Conservation (phyloP, 2,113 vertebrate genomes). For the Danionella cerebrum region DNA sequence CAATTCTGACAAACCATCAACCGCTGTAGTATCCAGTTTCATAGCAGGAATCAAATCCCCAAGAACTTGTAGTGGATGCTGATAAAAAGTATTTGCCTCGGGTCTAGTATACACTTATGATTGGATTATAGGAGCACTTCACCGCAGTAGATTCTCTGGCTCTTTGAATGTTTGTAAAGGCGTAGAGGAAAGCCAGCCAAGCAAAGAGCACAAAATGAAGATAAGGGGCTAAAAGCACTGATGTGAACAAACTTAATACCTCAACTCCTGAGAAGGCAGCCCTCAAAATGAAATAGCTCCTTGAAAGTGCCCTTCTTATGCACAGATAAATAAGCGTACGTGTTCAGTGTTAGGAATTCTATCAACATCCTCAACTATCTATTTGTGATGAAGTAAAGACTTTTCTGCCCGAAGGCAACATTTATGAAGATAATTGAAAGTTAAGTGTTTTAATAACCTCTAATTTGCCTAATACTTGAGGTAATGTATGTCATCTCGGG, state of each 20-base stretch:
- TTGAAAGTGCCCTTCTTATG: conserved; percentile 2
- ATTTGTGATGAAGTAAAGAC: too few species aligned
- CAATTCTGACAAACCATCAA: not conserved
- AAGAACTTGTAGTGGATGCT: not conserved
- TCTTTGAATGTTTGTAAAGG: conserved; percentile 19
- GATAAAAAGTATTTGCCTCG: conserved; percentile 19
- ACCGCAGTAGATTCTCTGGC: not conserved
- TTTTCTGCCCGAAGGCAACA: conserved; percentile 3
- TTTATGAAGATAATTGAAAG: conserved; percentile 26
- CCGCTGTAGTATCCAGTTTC: not conserved
- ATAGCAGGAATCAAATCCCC: not conserved
- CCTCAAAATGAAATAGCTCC: conserved; percentile 1
- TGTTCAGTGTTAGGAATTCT: too few species aligned
- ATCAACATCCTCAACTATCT: not conserved
- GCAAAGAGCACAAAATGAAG: conserved; percentile 7
- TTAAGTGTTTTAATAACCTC: conserved; percentile 26
- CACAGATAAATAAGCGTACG: too few species aligned
- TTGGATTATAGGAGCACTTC: conserved; percentile 32
- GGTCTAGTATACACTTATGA: conserved; percentile 16
- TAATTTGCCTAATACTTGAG: conserved; percentile 19
- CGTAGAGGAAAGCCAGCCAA: conserved; percentile 3
- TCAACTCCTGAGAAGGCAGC: conserved; percentile 15
- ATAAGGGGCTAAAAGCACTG: conserved; percentile 13
- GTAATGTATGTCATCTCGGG: conserved; percentile 17
- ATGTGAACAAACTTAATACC: conserved; percentile 26